Evolutionary conservation across 37 sponge, comb jelly and placozoan genomes (phyloP).

Genomic region (Chondrilla cf. caribensis): DNA sequence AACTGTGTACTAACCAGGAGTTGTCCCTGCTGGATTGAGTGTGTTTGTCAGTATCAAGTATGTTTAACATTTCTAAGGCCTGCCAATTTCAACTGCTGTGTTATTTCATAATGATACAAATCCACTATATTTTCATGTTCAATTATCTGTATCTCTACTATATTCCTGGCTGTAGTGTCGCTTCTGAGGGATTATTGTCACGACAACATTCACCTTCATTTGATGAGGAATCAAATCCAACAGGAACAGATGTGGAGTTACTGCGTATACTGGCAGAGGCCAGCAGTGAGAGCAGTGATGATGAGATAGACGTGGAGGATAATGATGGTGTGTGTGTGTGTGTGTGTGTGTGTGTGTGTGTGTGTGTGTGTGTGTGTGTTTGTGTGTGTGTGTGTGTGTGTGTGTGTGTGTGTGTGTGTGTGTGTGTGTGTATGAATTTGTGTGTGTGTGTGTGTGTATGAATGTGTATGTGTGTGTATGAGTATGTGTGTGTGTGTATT

Average conservation of each 20-base stretch:
- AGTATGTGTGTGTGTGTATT: too few relatives aligned
- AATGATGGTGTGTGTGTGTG: neutral
- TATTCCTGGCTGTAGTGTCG: too few relatives aligned
- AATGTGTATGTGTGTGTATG: too few relatives aligned
- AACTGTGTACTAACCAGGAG: too few relatives aligned
- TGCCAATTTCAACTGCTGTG: neutral
- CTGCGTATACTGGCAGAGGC: conserved; percentile 8
- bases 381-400: neutral
- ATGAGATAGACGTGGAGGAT: neutral
- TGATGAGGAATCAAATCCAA: neutral
- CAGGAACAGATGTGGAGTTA: neutral
- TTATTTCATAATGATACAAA: neutral
- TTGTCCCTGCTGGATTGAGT: too few relatives aligned
- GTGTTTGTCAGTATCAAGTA: neutral
- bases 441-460: too few relatives aligned
- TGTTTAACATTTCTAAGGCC: neutral
- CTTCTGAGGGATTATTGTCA: neutral
- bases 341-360: neutral
- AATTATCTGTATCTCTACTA: too few relatives aligned
- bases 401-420: neutral
- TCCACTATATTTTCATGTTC: too few relatives aligned
- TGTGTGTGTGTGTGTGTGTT: neutral
- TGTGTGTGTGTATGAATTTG: neutral
- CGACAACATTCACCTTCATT: neutral
- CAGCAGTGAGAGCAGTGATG: conserved; percentile 9